Percentiles rank a stretch among this genome's conserved stretches.
phyloP scores from a whole-genome alignment of 2,113 vertebrate genomes.

The Bos javanicus region DNA sequence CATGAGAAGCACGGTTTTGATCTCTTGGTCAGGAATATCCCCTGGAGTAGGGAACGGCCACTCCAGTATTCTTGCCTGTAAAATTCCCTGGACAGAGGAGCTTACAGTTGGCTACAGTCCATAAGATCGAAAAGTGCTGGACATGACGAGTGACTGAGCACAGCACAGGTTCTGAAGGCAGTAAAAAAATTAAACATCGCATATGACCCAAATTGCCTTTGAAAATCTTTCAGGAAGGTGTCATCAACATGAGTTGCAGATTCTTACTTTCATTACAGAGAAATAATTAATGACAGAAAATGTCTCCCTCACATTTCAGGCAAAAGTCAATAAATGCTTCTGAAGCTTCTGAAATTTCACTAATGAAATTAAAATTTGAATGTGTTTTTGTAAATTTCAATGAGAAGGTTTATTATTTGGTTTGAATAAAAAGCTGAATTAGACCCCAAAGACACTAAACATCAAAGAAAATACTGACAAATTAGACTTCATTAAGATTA shows the following conservation, averaged over 20 bases:
- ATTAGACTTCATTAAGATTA: neutral
- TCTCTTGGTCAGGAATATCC: neutral
- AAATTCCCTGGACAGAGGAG: neutral
- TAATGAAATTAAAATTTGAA: neutral
- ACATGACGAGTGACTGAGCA: neutral
- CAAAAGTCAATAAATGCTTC: neutral
- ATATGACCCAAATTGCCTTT: neutral
- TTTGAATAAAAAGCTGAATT: neutral
- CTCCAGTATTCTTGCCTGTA: neutral
- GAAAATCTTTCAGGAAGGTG: neutral
- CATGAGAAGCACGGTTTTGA: neutral
- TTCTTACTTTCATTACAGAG: neutral
- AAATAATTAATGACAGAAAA: conserved; percentile 8
- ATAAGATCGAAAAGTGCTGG: neutral
- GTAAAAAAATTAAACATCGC: neutral
- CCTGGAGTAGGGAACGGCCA: neutral
- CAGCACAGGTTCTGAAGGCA: neutral
- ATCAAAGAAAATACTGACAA: neutral
- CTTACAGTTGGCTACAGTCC: neutral
- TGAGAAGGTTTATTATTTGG: neutral
- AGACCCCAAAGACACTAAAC: neutral
- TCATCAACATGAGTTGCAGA: neutral
- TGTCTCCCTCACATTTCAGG: neutral
- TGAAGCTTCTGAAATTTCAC: neutral
- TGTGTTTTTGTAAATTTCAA: neutral